Percentiles rank a stretch among this genome's conserved stretches.
These are phyloP conservation scores for Centropus bengalensis DNA, from an alignment of 2,113 vertebrate species.

Conservation along the genomic window DNA sequence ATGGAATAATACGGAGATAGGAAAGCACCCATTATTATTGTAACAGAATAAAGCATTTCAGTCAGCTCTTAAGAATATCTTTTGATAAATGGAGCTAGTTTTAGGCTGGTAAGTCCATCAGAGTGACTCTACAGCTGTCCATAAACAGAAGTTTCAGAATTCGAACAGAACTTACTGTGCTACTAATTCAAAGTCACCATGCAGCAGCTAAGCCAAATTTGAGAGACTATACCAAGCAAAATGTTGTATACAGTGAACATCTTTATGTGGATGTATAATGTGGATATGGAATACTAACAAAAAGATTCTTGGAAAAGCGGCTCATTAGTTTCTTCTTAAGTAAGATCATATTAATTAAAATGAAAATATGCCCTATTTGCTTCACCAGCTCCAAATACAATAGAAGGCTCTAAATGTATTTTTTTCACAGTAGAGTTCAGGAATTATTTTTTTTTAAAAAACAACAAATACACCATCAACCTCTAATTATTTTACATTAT, in stretches of 20 bases:
- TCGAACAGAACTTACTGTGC: neutral
- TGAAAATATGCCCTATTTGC: neutral
- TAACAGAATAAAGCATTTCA: neutral
- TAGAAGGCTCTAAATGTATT: neutral
- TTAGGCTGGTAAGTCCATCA: neutral
- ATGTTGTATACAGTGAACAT: neutral
- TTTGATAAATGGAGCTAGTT: neutral
- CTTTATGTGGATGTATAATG: neutral
- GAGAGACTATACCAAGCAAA: neutral
- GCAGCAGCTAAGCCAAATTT: neutral
- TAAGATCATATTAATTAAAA: slow-evolving; percentile 13
- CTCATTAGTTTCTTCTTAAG: slow-evolving; percentile 13
- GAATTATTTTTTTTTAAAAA: neutral
- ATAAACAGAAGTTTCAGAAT: neutral
- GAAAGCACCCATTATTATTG: neutral
- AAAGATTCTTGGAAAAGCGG: neutral
- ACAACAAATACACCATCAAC: neutral
- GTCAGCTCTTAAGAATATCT: neutral
- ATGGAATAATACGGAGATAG: neutral
- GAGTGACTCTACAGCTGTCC: neutral
- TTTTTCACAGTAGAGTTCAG: neutral
- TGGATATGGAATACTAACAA: neutral
- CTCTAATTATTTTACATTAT: neutral
- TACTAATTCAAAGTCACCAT: neutral
- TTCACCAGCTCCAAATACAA: neutral